Conservation (phyloP, 2,888 invertebrate species). For the Yponomeuta malinellus region DNA sequence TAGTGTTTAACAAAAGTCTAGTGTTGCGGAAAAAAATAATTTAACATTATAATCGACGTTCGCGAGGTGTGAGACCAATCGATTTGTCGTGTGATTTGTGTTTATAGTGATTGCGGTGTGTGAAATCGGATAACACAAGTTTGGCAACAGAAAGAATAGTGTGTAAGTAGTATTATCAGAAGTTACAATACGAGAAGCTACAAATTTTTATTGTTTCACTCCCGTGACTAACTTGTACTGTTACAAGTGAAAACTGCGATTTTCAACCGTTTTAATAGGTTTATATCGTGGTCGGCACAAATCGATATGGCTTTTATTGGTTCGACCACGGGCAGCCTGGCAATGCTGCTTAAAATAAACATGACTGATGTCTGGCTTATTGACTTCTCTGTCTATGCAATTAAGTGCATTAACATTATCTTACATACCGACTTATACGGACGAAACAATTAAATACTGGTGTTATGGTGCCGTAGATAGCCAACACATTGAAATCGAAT, state of each 20-base stretch:
- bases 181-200: background rate
- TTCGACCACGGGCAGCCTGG: background rate
- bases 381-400: background rate
- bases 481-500: background rate
- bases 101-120: background rate
- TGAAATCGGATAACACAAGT: constrained; percentile 8
- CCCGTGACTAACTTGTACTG: constrained; percentile 6
- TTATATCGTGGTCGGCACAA: background rate
- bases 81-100: constrained; percentile 2
- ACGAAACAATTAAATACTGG: background rate
- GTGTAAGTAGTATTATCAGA: background rate
- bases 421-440: constrained; percentile 1
- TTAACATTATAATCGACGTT: background rate
- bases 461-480: background rate
- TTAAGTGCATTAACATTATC: constrained; percentile 7
- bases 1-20: constrained; percentile 33
- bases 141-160: background rate
- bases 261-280: background rate
- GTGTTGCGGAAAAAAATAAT: constrained; percentile 18
- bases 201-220: background rate
- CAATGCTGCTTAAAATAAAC: constrained; percentile 1
- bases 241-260: constrained; percentile 5
- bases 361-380: constrained; percentile 5
- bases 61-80: background rate
- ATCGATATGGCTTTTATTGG: background rate